Evolutionary conservation across 1,140 invertebrate species (phyloP).

Genomic region (Apolygus lucorum): DNA sequence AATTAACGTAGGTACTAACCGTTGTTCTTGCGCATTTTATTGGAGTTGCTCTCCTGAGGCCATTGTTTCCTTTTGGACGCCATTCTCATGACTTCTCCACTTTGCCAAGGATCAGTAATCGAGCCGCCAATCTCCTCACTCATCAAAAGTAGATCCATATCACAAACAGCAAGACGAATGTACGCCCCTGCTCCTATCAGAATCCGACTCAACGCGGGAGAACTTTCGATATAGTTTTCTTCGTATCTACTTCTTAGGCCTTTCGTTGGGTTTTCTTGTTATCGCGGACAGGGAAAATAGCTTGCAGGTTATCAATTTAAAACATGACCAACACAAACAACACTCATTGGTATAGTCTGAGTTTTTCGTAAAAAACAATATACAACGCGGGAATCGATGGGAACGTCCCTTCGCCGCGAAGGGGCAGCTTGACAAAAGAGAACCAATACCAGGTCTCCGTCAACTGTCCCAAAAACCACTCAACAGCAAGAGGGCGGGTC

Average conservation of each 20-base stretch:
- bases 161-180: not conserved
- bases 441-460: not conserved
- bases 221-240: not conserved
- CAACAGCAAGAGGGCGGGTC: constrained; percentile 29
- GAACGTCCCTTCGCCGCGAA: not conserved
- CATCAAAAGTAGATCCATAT: constrained; percentile 23
- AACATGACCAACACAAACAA: constrained; percentile 2
- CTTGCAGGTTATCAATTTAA: constrained; percentile 26
- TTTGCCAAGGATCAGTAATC: constrained; percentile 20
- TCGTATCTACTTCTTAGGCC: not conserved
- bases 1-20: constrained; percentile 17
- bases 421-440: not conserved
- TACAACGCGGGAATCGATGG: not conserved
- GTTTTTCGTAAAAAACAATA: not conserved
- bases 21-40: constrained; percentile 24
- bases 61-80: constrained; percentile 25
- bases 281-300: constrained; percentile 17
- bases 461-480: constrained; percentile 3
- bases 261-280: not conserved
- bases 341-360: not conserved
- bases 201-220: too few species aligned
- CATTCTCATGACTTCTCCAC: constrained; percentile 11
- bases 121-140: constrained; percentile 14
- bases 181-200: not conserved
- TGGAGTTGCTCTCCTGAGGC: constrained; percentile 18